A percentile compares a stretch with the other conserved stretches of the same genome.
These are phyloP conservation scores for Choristoneura rosaceana DNA, from an alignment of 2,888 invertebrate genomes.

Conservation along the genomic window DNA sequence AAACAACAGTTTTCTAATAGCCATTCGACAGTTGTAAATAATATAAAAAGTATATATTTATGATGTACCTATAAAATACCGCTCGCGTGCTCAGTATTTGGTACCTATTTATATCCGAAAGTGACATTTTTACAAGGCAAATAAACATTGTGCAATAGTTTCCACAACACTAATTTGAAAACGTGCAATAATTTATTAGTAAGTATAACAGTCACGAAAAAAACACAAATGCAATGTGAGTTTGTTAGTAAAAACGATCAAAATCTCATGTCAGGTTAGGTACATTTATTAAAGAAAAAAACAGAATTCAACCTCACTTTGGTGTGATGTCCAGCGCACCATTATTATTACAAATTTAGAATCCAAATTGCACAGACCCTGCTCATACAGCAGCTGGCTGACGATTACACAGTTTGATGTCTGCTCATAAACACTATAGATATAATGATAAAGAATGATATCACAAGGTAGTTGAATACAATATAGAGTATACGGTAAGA, in stretches of 20 bases:
- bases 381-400: conserved; percentile 56
- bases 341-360: conserved; percentile 6
- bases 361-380: conserved; percentile 33
- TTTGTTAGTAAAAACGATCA: conserved; percentile 15
- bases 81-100: background rate
- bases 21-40: too few relatives aligned
- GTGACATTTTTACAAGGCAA: background rate
- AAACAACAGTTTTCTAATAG: too few relatives aligned
- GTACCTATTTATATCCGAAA: background rate
- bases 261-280: background rate
- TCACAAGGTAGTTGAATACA: conserved; percentile 70
- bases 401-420: conserved; percentile 67
- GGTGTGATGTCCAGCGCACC: conserved; percentile 34
- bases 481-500: conserved; percentile 41
- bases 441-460: conserved; percentile 78
- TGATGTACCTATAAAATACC: background rate
- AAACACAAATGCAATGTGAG: background rate
- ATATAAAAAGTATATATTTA: too few relatives aligned
- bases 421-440: conserved; percentile 74
- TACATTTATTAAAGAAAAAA: background rate
- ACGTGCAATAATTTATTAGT: conserved; percentile 15
- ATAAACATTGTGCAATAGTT: background rate
- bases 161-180: background rate
- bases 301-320: conserved; percentile 30
- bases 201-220: background rate